Evolutionary conservation across 2,113 vertebrate species (phyloP), one percentile per base, ranked within the genome.

Genomic region (Pampusana beccarii): DNA sequence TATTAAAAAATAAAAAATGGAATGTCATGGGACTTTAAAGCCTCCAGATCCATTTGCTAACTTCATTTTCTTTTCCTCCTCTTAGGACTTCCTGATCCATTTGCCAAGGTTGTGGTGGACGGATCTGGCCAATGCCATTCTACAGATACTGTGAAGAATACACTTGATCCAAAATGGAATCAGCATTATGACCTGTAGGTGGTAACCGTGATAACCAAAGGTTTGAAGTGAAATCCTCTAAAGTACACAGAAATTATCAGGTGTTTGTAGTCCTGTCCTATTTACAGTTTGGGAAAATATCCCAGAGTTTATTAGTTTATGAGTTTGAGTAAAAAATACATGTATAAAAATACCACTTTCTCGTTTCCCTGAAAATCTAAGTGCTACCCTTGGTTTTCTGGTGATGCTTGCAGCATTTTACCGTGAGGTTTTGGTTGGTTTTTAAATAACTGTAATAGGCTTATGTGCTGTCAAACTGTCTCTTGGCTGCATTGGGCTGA

Each of bases 81-180:
- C 86, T 31, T 97, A 99, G 99, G 99, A 86, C 99, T 99, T 92
- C 99, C 99, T 66, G 99, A 99, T 97, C 99, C 99, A 74, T 99
- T 99, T 97, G 99, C 99, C 95, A 99, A 99, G 95, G 99, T 99
- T 91, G 99, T 99, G 66, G 99, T 99, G 97, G 99, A 99, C 16
- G 99, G 99, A 94, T 99, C 99, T 81, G 99, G 99, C 65, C 99
- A 99, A 92, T 99, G 99, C 98, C 99, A 99, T 98, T 99, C 99
- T 75, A 99, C 99, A 96, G 99, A 99, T 98, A 99, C 99, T 97
- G 99, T 99, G 98, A 99, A 99, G 98, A 99, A 99, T 98, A 99
- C 99, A 26, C 99, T 99, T 36, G 99, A 99, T 98, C 99, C 99
- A 96, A 99, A 99, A 97, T 99, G 99, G 99, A 99, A 99, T 98